A percentile compares a stretch with the other conserved stretches of the same genome.
phyloP scores from a whole-genome alignment of 2,888 invertebrate genomes.

The Listrodromus nycthemerus region DNA sequence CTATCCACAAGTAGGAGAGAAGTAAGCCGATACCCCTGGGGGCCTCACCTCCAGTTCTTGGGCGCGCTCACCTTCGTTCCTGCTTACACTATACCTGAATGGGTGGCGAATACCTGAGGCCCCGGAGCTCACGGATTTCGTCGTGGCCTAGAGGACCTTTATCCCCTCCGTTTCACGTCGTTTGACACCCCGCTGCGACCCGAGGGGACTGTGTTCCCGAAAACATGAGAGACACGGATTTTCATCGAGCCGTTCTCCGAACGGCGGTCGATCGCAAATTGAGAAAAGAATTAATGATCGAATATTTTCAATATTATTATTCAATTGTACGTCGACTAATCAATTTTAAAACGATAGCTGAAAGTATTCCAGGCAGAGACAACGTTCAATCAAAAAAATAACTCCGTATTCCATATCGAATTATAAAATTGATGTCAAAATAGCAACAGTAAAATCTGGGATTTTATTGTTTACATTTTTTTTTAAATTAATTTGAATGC shows the following conservation, averaged over 20 bases:
- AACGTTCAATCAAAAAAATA: no score
- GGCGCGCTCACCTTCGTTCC: conserved; percentile 65
- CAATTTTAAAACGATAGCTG: neutral
- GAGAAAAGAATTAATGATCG: no score
- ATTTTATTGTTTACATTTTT: neutral
- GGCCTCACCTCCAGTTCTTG: conserved; percentile 69
- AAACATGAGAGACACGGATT: conserved; percentile 2
- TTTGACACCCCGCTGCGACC: conserved; percentile 56
- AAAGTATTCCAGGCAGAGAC: no score
- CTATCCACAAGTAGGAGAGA: conserved; percentile 61
- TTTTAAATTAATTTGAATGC: neutral
- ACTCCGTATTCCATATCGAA: no score
- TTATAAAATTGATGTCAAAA: no score
- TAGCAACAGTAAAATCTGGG: no score
- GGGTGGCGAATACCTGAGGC: conserved; percentile 68
- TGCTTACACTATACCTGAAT: conserved; percentile 71
- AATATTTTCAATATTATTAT: no score
- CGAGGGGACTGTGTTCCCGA: conserved; percentile 33
- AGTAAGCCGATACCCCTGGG: conserved; percentile 79
- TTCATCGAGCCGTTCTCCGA: neutral
- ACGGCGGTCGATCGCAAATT: no score
- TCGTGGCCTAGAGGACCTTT: conserved; percentile 44
- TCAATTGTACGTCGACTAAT: no score
- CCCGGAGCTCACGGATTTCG: conserved; percentile 53
- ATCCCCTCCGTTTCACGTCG: conserved; percentile 21